phyloP scores from a whole-genome alignment of 2,888 invertebrate species.

The Chelonus formosanus region DNA sequence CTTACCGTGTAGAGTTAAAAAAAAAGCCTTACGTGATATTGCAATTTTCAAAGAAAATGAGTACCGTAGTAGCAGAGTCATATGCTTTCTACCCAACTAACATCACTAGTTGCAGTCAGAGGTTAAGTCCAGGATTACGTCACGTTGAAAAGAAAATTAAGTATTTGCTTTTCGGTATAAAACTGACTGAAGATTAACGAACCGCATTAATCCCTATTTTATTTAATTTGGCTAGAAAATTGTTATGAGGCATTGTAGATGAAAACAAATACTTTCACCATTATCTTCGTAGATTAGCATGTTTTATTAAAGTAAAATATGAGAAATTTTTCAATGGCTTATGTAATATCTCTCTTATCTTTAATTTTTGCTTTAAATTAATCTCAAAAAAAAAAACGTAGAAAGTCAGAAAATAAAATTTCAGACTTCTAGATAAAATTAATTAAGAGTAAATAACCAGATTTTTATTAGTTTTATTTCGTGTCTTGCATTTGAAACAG shows the following conservation, averaged over 20 bases:
- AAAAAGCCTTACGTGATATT: slow-evolving; percentile 11
- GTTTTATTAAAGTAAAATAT: too few species aligned
- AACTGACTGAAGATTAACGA: slow-evolving; percentile 11
- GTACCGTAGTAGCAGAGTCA: slow-evolving; percentile 3
- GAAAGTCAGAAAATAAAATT: too few species aligned
- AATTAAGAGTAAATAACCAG: too few species aligned
- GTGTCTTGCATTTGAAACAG: too few species aligned
- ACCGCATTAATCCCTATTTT: background rate
- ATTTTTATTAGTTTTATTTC: too few species aligned
- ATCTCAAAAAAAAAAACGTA: too few species aligned
- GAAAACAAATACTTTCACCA: slow-evolving; percentile 7
- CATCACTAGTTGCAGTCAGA: slow-evolving; percentile 16
- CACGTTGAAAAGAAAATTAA: slow-evolving; percentile 14
- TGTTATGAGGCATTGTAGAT: background rate
- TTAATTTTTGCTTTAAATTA: too few species aligned
- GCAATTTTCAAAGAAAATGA: slow-evolving; percentile 8
- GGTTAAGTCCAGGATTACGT: slow-evolving; percentile 15
- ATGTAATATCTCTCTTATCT: too few species aligned
- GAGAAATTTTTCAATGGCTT: too few species aligned
- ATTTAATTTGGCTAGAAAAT: slow-evolving; percentile 4
- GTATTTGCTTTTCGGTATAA: slow-evolving; percentile 7
- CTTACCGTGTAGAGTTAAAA: background rate
- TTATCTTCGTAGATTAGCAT: too few species aligned
- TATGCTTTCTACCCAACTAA: slow-evolving; percentile 4
- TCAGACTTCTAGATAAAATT: too few species aligned